Evolutionary conservation across 2,888 invertebrate species (phyloP).

Genomic region (Acanthosepion esculentum): DNA sequence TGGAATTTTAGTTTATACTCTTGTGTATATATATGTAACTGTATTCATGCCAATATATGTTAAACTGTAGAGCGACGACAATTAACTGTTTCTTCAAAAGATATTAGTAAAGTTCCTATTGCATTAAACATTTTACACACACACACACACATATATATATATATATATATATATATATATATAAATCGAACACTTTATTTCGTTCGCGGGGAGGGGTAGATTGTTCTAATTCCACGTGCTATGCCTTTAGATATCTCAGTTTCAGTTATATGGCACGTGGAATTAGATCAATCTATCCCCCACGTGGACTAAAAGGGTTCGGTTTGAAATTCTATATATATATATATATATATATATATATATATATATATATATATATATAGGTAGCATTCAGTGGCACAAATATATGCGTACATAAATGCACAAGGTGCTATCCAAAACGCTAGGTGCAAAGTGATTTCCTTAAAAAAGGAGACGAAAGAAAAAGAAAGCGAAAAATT

Average conservation of each 20-base stretch:
- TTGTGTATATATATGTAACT: too few relatives aligned
- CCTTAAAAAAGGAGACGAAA: too few relatives aligned
- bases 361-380: not conserved
- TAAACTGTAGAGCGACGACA: not conserved
- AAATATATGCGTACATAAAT: constrained; percentile 38
- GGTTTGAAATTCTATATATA: not conserved
- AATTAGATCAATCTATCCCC: too few relatives aligned
- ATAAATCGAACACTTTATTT: not conserved
- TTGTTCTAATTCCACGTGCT: too few relatives aligned
- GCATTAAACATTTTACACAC: not conserved
- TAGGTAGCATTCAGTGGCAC: not conserved
- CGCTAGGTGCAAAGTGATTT: too few relatives aligned
- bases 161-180: too few relatives aligned
- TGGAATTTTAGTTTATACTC: not conserved
- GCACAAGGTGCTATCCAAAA: too few relatives aligned
- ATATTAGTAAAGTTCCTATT: not conserved
- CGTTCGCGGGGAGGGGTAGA: too few relatives aligned
- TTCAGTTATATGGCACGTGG: too few relatives aligned
- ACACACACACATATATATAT: constrained; percentile 47
- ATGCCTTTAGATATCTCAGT: too few relatives aligned
- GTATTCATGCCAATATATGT: not conserved
- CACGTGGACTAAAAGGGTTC: too few relatives aligned
- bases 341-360: constrained; percentile 36
- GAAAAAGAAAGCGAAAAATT: too few relatives aligned
- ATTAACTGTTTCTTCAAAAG: not conserved